Base-by-base conservation (phyloP, 1,140 invertebrate genomes). In the Anastatus disparis region DNA sequence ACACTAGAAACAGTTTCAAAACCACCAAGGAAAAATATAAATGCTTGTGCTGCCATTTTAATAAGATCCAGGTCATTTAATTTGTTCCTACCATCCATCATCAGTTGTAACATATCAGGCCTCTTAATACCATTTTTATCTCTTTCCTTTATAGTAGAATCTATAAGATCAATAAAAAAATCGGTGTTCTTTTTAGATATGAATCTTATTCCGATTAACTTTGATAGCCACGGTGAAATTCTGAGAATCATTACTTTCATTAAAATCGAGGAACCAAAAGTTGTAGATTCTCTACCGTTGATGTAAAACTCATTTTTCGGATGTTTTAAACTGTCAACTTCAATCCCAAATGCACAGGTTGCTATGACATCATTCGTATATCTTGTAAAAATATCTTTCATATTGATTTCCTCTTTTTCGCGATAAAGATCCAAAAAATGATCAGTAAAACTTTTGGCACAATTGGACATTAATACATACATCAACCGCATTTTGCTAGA, bases 401-500 rank as follows among this genome's bases (percentile, higher is more conserved):
- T 84, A 12, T 85, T 73, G 24, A 86, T 81, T 0, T 22, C 31
- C 1, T 31, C 15, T 4, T 13, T 20, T 2, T 48, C 29, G 9
- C 13, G 10, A 15, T 46, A 59, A 2, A 22, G 12, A 0, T 66
- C 22, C 6, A 42, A 22, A 20, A 72, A 35, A 20, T 66, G 38
- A 12, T 61, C 72, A 0, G 74, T 74, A 24, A 79, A 81, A 12
- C 75, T 63, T 17, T 72, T 15, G 1, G 81, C 82, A 65, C 80
- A 83, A 27, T 86, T 82, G 7, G 78, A 75, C 78, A 89, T 87
- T 9, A 89, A 66, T 1, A 75, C 74, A 55, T 84, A 87, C 87
- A 89, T 88, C 46, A 67, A 71, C 24, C 85, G 82, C 87, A 90
- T 89, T 78, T 90, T 90, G 22, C 86, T 87, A 2, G 85, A 79